A percentile compares a stretch with the other conserved stretches of the same genome.
These are phyloP conservation scores for Micrastur ruficollis DNA, from an alignment of 2,797 vertebrate species.

Conservation along the genomic window DNA sequence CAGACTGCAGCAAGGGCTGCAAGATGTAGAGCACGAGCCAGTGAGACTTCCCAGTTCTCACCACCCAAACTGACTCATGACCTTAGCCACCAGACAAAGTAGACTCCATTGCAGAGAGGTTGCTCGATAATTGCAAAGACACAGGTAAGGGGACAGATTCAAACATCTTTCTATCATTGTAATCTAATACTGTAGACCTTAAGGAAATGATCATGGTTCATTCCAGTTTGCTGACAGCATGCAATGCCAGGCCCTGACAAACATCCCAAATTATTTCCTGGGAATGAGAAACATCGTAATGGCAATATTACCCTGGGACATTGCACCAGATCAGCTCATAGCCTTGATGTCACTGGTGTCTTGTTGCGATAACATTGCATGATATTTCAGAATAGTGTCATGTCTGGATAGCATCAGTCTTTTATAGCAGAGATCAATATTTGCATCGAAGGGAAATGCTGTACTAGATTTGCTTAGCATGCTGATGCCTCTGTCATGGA, in stretches of 20 bases:
- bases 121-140: neutral
- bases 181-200: neutral
- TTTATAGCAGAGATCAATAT: neutral
- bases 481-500: neutral
- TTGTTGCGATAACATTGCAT: accelerated
- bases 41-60: neutral
- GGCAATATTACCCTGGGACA: neutral
- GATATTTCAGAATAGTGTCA: neutral
- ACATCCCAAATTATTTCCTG: neutral
- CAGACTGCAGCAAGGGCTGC: neutral
- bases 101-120: neutral
- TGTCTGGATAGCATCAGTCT: neutral
- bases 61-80: neutral
- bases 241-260: neutral
- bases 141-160: neutral
- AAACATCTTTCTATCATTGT: neutral
- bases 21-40: neutral
- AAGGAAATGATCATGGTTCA: neutral
- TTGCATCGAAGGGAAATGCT: neutral
- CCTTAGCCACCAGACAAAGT: neutral
- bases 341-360: neutral
- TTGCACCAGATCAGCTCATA: neutral
- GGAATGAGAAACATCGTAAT: accelerated
- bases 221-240: constrained; percentile 15
- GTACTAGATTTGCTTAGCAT: neutral